These are phyloP conservation scores for Homalodisca vitripennis DNA, from an alignment of 1,140 invertebrate genomes.

Conservation along the genomic window DNA sequence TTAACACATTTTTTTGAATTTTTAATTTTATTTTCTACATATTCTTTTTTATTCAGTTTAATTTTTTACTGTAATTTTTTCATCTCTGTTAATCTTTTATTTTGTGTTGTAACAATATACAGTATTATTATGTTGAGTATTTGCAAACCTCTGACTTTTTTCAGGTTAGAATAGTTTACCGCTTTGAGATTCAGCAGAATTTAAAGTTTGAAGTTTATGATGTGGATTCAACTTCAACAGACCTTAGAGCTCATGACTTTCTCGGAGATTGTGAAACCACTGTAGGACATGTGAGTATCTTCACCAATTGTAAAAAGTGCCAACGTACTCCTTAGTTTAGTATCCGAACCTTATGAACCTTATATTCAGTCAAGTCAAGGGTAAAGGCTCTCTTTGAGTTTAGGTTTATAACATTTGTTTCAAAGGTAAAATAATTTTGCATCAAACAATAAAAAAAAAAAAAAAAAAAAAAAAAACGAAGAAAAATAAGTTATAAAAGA, in stretches of 20 bases:
- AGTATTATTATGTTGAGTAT: background rate
- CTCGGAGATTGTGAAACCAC: slow-evolving; percentile 54
- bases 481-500: too few species aligned
- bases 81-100: background rate
- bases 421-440: background rate
- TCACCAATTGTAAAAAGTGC: background rate
- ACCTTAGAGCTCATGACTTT: slow-evolving; percentile 55
- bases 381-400: background rate
- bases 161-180: slow-evolving; percentile 46
- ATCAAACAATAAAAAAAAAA: slow-evolving; percentile 1
- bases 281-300: slow-evolving; percentile 47
- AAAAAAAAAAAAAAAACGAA: background rate
- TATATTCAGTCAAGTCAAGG: background rate
- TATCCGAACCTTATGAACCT: background rate
- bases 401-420: background rate
- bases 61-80: background rate
- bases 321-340: background rate
- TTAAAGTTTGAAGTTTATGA: slow-evolving; percentile 55
- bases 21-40: background rate
- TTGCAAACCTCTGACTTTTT: background rate
- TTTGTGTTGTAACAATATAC: background rate
- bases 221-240: slow-evolving; percentile 50
- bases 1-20: background rate
- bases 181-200: slow-evolving; percentile 54
- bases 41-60: background rate